Percentiles rank a stretch among this genome's conserved stretches.
These are phyloP conservation scores for Drosophila carrolli DNA, from an alignment of 1,140 invertebrate species.

Conservation along the genomic window DNA sequence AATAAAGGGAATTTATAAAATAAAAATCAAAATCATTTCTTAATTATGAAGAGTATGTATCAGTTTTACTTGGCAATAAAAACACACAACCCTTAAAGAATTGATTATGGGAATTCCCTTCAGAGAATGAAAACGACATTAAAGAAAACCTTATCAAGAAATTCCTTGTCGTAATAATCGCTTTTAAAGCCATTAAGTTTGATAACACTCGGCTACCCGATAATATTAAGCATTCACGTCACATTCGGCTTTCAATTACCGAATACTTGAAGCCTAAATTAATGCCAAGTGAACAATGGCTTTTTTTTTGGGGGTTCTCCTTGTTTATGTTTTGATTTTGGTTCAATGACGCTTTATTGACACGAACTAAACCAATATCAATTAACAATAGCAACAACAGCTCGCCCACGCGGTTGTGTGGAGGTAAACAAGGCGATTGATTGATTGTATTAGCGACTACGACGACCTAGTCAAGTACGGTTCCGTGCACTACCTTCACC, in stretches of 20 bases:
- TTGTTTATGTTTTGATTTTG: conserved; percentile 54
- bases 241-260: conserved; percentile 53
- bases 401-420: conserved; percentile 52
- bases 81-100: background rate
- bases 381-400: conserved; percentile 65
- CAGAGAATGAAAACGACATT: background rate
- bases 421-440: conserved; percentile 64
- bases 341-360: conserved; percentile 65
- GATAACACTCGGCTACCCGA: background rate
- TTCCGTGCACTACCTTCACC: conserved; percentile 52
- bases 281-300: conserved; percentile 49
- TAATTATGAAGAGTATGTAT: too few relatives aligned
- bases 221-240: conserved; percentile 33
- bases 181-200: conserved; percentile 13
- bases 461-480: conserved; percentile 67
- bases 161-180: conserved; percentile 14
- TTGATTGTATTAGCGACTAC: conserved; percentile 61
- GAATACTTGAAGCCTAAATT: conserved; percentile 54
- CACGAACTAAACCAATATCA: conserved; percentile 63
- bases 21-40: too few relatives aligned
- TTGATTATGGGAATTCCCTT: background rate
- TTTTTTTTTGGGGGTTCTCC: conserved; percentile 39
- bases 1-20: background rate
- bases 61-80: background rate
- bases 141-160: conserved; percentile 4